Percentiles rank a stretch among this genome's conserved stretches.
phyloP scores from a whole-genome alignment of 2,888 invertebrate species.

The Fabriciana adippe region DNA sequence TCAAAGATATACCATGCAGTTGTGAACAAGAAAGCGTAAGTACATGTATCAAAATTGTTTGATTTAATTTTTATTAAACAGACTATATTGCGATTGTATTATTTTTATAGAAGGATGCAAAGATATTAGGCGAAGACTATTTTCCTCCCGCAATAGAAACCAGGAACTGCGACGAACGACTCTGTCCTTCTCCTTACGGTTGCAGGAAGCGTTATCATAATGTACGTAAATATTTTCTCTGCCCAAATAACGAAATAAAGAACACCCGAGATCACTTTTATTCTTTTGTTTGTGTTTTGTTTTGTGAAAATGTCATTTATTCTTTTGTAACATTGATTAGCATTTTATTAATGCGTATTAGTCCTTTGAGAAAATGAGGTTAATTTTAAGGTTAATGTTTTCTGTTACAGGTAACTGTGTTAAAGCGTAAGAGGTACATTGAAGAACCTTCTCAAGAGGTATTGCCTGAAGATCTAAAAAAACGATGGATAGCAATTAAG shows the following conservation, averaged over 20 bases:
- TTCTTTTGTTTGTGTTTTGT: no score
- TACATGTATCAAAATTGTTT: constrained; percentile 10
- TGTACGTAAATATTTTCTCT: constrained; percentile 48
- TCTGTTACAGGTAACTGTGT: constrained; percentile 59
- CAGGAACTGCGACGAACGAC: constrained; percentile 54
- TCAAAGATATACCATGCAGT: constrained; percentile 54
- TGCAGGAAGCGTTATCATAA: constrained; percentile 60
- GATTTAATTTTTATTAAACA: constrained; percentile 14
- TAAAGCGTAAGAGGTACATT: constrained; percentile 49
- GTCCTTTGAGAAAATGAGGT: background rate
- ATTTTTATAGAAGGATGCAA: constrained; percentile 50
- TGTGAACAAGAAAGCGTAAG: constrained; percentile 44
- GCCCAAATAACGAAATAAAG: no score
- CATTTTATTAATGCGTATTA: background rate
- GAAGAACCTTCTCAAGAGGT: constrained; percentile 44
- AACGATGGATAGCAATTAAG: constrained; percentile 56
- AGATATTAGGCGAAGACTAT: constrained; percentile 53
- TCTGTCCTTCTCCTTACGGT: constrained; percentile 55
- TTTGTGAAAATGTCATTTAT: no score
- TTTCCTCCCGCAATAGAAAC: constrained; percentile 57
- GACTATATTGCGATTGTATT: background rate
- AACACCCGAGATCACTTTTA: no score
- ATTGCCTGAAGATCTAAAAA: constrained; percentile 52
- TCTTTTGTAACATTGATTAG: no score
- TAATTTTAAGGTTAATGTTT: background rate